Percentiles rank a stretch among this genome's conserved stretches.
phyloP scores from a whole-genome alignment of 2,113 vertebrate genomes.

The Oceanites oceanicus region DNA sequence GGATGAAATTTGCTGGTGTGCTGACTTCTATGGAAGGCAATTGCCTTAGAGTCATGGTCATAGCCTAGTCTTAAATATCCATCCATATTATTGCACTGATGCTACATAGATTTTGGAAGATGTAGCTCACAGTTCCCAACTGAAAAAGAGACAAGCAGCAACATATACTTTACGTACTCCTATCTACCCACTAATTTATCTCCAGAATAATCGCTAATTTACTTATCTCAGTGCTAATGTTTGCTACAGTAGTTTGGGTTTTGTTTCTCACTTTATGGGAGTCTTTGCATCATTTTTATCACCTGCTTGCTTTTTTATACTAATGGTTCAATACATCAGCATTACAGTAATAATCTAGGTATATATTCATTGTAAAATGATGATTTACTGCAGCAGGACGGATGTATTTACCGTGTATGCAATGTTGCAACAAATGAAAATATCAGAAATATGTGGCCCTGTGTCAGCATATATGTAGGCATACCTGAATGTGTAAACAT shows the following conservation, averaged over 20 bases:
- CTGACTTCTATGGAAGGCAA: conserved; percentile 52
- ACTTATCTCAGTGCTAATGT: conserved; percentile 64
- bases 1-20: conserved; percentile 55
- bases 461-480: neutral
- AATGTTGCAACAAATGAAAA: conserved; percentile 30
- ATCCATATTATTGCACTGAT: conserved; percentile 32
- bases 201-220: conserved; percentile 65
- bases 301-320: conserved; percentile 59
- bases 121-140: conserved; percentile 16
- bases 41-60: conserved; percentile 26
- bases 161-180: neutral
- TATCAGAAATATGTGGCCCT: neutral
- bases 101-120: neutral
- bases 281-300: conserved; percentile 65
- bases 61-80: conserved; percentile 24
- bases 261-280: conserved; percentile 69
- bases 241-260: conserved; percentile 62
- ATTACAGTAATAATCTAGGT: conserved; percentile 60
- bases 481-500: neutral
- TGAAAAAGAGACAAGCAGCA: neutral
- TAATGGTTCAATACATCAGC: conserved; percentile 61
- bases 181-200: conserved; percentile 51
- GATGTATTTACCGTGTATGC: conserved; percentile 17
- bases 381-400: conserved; percentile 51
- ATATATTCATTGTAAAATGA: conserved; percentile 59